phyloP scores from a whole-genome alignment of 2,888 invertebrate species.

The Parnassius smintheus region DNA sequence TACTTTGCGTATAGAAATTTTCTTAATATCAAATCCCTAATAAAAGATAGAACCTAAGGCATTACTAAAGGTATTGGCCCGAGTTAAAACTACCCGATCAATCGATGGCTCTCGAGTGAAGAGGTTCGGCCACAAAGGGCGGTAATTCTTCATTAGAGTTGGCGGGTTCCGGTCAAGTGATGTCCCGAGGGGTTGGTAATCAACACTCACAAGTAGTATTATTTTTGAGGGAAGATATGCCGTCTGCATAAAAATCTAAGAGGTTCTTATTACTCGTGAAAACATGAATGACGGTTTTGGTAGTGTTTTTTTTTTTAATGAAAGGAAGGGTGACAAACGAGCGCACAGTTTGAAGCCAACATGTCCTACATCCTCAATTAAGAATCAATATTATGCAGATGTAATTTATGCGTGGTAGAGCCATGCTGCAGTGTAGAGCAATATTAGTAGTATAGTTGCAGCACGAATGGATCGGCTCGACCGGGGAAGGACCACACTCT shows the following conservation, averaged over 20 bases:
- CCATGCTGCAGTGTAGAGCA: no score
- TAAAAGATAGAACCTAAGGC: not conserved
- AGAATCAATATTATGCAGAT: no score
- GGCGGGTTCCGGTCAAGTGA: conserved; percentile 68
- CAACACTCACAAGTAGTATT: conserved; percentile 62
- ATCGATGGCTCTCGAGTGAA: conserved; percentile 35
- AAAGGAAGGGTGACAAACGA: no score
- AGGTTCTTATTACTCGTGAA: not conserved
- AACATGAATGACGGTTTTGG: no score
- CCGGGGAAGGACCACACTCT: no score
- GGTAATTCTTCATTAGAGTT: conserved; percentile 74
- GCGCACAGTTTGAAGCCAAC: no score
- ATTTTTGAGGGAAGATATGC: conserved; percentile 52
- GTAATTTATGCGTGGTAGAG: no score
- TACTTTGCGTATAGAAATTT: no score
- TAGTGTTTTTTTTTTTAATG: no score
- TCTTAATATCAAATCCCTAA: not conserved
- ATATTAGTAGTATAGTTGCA: no score
- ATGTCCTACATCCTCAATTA: no score
- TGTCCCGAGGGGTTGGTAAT: conserved; percentile 66
- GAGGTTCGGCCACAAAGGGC: conserved; percentile 53
- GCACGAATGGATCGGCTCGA: no score
- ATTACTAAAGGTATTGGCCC: conserved; percentile 7
- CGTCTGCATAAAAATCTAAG: conserved; percentile 22
- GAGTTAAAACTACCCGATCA: conserved; percentile 37